Conservation (phyloP, 2,888 invertebrate species). For the Augiades crinisus region DNA sequence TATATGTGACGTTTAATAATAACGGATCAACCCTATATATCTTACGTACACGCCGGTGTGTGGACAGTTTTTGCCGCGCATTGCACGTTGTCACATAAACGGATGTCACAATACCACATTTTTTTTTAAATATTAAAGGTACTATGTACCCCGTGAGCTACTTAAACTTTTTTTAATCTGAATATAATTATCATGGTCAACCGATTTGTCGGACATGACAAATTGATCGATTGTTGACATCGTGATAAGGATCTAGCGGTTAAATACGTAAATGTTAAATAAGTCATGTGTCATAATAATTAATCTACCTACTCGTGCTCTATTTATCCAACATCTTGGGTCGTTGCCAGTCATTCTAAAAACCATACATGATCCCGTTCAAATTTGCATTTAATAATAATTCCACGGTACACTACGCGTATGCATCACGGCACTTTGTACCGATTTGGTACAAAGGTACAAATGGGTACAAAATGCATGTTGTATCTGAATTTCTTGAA, state of each 20-base stretch:
- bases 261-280: conserved; percentile 49
- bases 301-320: conserved; percentile 67
- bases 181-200: conserved; percentile 17
- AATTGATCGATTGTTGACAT: conserved; percentile 50
- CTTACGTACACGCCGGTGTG: conserved; percentile 12
- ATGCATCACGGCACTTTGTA: conserved; percentile 1
- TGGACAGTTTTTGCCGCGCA: conserved; percentile 17
- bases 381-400: conserved; percentile 46
- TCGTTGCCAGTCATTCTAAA: conserved; percentile 64
- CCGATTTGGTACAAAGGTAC: conserved; percentile 10
- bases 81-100: conserved; percentile 21
- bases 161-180: conserved; percentile 12
- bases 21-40: conserved; percentile 21
- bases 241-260: conserved; percentile 52
- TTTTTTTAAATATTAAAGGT: conserved; percentile 17
- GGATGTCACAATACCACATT: conserved; percentile 15
- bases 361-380: conserved; percentile 64
- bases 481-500: conserved; percentile 25
- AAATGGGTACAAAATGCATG: too few relatives aligned
- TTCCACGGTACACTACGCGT: conserved; percentile 17
- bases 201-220: conserved; percentile 37
- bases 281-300: conserved; percentile 67
- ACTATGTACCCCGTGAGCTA: conserved; percentile 6
- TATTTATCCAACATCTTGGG: conserved; percentile 64
- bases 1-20: conserved; percentile 2